Percentiles rank a stretch among this genome's conserved stretches.
Conservation (phyloP, 2,888 invertebrate genomes). For the Clistopyga incitator region DNA sequence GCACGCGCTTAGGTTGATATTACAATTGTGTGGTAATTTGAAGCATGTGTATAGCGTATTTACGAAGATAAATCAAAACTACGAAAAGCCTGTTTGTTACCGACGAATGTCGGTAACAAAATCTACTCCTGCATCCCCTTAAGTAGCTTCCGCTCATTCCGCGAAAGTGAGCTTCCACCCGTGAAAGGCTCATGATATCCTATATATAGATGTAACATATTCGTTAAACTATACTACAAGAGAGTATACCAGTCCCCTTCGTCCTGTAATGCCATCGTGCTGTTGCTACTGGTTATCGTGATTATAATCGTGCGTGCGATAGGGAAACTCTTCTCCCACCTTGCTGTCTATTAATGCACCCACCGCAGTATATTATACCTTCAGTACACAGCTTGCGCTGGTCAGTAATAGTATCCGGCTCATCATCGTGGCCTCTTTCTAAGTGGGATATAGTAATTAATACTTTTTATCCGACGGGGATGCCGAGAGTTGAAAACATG, state of each 20-base stretch:
- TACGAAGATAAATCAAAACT: no score
- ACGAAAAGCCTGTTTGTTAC: no score
- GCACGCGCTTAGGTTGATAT: no score
- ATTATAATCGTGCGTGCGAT: constrained; percentile 46
- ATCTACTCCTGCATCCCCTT: no score
- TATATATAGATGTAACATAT: constrained; percentile 30
- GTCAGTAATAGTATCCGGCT: constrained; percentile 61
- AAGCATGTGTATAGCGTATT: no score
- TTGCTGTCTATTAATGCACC: constrained; percentile 46
- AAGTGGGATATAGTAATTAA: constrained; percentile 59
- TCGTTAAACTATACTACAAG: constrained; percentile 28
- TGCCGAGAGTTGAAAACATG: constrained; percentile 43
- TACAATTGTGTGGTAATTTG: no score
- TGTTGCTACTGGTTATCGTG: constrained; percentile 44
- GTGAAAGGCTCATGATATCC: constrained; percentile 33
- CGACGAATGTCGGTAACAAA: no score
- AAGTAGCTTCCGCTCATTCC: background rate
- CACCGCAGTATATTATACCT: background rate
- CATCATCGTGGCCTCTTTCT: constrained; percentile 25
- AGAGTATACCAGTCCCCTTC: constrained; percentile 36
- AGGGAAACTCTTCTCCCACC: constrained; percentile 44
- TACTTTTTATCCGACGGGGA: constrained; percentile 40
- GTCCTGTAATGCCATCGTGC: constrained; percentile 32
- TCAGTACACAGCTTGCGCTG: constrained; percentile 45
- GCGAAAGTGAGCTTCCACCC: constrained; percentile 24